Evolutionary conservation across 2,113 vertebrate genomes (phyloP).

Genomic region (Cairina moschata): DNA sequence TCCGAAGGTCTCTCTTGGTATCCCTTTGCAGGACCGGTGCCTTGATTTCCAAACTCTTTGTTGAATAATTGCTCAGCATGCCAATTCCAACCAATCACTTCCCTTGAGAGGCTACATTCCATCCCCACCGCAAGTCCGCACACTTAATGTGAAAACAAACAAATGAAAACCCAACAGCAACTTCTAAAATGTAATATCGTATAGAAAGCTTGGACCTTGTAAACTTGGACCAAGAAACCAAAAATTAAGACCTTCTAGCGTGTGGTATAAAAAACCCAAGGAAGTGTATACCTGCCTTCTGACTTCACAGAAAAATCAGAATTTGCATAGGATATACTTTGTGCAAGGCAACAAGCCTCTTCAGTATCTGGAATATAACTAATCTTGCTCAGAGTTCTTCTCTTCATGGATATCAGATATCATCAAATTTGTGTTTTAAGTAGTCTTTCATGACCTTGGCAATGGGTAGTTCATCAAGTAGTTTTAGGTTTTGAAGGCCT

Average conservation of each 20-base stretch:
- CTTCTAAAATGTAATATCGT: constrained; percentile 60
- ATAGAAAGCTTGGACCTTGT: constrained; percentile 80
- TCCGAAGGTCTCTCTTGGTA: neutral
- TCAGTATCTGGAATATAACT: constrained; percentile 81
- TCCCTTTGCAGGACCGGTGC: neutral
- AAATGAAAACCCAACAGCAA: constrained; percentile 36
- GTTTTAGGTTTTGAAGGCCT: constrained; percentile 94
- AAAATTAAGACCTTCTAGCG: constrained; percentile 82
- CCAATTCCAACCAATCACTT: constrained; percentile 29
- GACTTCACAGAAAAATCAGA: constrained; percentile 83
- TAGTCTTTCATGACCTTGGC: constrained; percentile 99
- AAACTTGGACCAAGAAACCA: constrained; percentile 83
- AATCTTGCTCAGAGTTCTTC: constrained; percentile 74
- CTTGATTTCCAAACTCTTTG: constrained; percentile 6
- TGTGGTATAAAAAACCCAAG: constrained; percentile 78
- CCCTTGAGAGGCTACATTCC: constrained; percentile 45
- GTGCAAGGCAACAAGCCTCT: constrained; percentile 83
- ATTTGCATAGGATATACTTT: constrained; percentile 97
- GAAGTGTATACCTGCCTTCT: constrained; percentile 86
- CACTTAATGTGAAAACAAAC: constrained; percentile 56
- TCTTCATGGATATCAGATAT: constrained; percentile 83
- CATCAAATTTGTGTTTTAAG: constrained; percentile 99
- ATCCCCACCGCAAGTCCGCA: constrained; percentile 59
- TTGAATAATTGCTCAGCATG: constrained; percentile 28
- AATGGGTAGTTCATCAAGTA: constrained; percentile 95